Conservation (phyloP, 2,888 invertebrate genomes). For the Himalopsyche tibetana region DNA sequence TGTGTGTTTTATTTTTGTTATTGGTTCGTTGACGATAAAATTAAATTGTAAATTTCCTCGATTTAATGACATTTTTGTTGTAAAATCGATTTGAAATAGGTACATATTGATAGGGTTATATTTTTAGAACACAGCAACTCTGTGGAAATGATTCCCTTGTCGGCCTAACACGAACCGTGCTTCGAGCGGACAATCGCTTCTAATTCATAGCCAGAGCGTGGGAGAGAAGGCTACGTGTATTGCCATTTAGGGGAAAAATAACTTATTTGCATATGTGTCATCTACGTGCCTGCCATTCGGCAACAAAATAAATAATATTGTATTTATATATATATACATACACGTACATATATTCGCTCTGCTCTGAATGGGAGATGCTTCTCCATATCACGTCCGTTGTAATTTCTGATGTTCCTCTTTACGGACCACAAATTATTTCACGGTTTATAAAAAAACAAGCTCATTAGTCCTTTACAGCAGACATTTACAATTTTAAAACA, state of each 20-base stretch:
- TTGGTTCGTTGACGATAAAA: too few relatives aligned
- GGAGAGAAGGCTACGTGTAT: constrained; percentile 38
- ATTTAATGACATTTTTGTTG: too few relatives aligned
- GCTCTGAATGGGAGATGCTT: neutral
- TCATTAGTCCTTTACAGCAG: constrained; percentile 24
- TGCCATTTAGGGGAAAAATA: constrained; percentile 56
- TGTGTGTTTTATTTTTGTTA: too few relatives aligned
- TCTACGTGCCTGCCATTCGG: constrained; percentile 51
- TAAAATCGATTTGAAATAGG: neutral
- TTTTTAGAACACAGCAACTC: neutral
- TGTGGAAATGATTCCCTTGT: constrained; percentile 27
- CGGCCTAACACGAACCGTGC: constrained; percentile 4
- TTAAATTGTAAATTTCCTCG: too few relatives aligned
- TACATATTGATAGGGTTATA: constrained; percentile 9
- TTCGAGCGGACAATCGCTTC: constrained; percentile 54
- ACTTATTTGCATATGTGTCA: constrained; percentile 57
- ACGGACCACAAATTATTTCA: constrained; percentile 27
- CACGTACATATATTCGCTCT: neutral
- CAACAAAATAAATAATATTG: constrained; percentile 52
- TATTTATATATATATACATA: neutral
- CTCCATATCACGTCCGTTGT: constrained; percentile 32
- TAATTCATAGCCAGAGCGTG: constrained; percentile 53
- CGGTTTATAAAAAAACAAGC: constrained; percentile 41
- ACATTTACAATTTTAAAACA: constrained; percentile 33
- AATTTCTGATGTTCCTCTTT: constrained; percentile 38